Evolutionary conservation across 2,113 vertebrate species (phyloP), one percentile per base, ranked within the genome.

Genomic region (Lonchura striata): DNA sequence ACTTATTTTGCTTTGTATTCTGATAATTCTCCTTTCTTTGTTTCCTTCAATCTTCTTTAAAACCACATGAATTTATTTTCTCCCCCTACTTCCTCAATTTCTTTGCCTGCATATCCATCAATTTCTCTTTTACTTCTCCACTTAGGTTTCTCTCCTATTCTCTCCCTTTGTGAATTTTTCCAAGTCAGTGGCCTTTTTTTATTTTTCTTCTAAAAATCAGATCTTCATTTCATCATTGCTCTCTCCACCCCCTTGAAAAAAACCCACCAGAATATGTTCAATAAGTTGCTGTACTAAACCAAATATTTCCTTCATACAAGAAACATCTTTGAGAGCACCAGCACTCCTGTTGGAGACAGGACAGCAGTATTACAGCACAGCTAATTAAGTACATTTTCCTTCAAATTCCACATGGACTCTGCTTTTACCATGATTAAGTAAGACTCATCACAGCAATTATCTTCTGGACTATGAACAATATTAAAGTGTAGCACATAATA

Each of bases 401-500:
- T 88, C 82, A 57, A 82, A 90, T 77, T 95, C 87, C 82, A 68
- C 47, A 65, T n/a, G 83, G 82, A 79, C 50, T 74, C 56, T 25
- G 4, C 79, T 94, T 94, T 69, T 88, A 91, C 53, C 65, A 79
- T 61, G 64, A 59, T 92, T 95, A 96, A 95, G 49, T 82, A 92
- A 94, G 94, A 86, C 87, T 91, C 88, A 96, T 87, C 74, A 66
- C 2, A 0, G 74, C 68, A 94, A 82, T 96, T 84, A 92, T 89
- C 66, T 92, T 91, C 81, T 90, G 94, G 94, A 92, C 88, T 75
- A 77, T 23, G 83, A 93, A 91, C 82, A 93, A 76, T 69, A 94
- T 30, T 86, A 82, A 96, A 92, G 82, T 69, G 68, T 13, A 84
- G 80, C 72, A 92, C 87, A 54, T 86, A 92, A 95, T 94, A 95